Base-by-base conservation (phyloP, 2,797 vertebrate species). In the Leptoclinus maculatus region DNA sequence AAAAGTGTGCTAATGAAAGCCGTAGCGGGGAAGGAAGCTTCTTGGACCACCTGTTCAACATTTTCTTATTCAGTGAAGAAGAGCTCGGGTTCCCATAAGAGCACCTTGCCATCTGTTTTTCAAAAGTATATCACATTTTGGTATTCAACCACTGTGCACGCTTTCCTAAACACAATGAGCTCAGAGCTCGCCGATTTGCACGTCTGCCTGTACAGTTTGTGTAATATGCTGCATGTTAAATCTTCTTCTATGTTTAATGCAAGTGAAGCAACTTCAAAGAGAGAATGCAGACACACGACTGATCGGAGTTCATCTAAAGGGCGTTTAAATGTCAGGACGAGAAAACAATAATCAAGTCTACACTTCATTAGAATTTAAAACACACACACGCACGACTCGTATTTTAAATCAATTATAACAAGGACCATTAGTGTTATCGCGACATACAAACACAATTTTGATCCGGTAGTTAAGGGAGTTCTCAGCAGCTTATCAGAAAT, bases 361-460 rank as follows among this genome's bases (percentile, higher is more conserved):
- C 3, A 29, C 43, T 27, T 64, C 17, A 63, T 81, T 49, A 76
- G 5, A 51, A 75, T 79, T 34, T 27, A 45, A 78, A 71, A 51
- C 49, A 79, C 41, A 74, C 64, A 65, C 71, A 47, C 47, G 71
- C 78, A 49, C 83, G 83, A 90, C 83, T 75, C 49, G 76, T 63
- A 82, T 84, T 67, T 80, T 80, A 75, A 91, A 93, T 92, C 87
- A 93, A 88, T 94, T 93, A 92, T 16, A 87, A 67, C 74, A 21
- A 85, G 77, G 84, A 83, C 78, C 82, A 88, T 93, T 91, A 93
- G 88, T 69, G 83, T 86, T 89, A 92, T 93, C 87, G 74, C 79
- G 74, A 86, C 88, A 88, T 59, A 81, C 65, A 76, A 88, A 91
- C 86, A 89, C 78, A 58, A 57, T 80, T 88, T 86, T 87, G 79